These are phyloP conservation scores for Falco berigora DNA, from an alignment of 2,797 vertebrate genomes.

Conservation along the genomic window DNA sequence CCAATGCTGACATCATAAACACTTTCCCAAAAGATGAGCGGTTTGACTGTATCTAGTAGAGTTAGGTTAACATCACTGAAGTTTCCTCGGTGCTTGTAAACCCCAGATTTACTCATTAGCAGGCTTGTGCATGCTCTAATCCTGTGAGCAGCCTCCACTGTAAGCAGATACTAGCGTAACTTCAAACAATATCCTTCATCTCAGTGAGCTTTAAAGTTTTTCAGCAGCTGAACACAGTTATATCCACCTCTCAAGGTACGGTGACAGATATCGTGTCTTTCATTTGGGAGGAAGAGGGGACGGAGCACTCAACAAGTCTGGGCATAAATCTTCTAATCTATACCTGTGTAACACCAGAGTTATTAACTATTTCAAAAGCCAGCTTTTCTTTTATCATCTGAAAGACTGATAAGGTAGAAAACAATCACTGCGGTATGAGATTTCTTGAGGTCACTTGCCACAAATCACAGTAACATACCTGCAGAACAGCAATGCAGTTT, in stretches of 20 bases:
- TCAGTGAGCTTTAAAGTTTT: neutral
- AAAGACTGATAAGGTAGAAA: neutral
- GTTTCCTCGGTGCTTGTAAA: neutral
- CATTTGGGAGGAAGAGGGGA: neutral
- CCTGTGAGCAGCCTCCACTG: neutral
- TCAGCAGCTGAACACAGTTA: neutral
- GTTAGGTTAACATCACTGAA: neutral
- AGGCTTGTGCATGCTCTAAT: accelerated
- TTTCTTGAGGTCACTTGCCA: neutral
- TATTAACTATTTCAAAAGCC: neutral
- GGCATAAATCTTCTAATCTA: neutral
- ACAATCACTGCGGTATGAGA: neutral
- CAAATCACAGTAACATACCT: neutral
- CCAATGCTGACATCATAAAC: neutral
- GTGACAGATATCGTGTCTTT: neutral
- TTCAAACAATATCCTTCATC: neutral
- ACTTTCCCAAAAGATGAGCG: neutral
- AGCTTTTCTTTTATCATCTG: neutral
- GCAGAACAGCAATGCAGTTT: neutral
- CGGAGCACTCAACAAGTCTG: neutral
- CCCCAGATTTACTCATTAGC: neutral
- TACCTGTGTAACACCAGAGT: neutral
- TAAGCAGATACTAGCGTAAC: neutral
- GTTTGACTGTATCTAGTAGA: neutral
- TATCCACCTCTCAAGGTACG: neutral